A percentile compares a stretch with the other conserved stretches of the same genome.
phyloP scores from a whole-genome alignment of 2,113 vertebrate genomes.

The Forbesichthys papilliferus region DNA sequence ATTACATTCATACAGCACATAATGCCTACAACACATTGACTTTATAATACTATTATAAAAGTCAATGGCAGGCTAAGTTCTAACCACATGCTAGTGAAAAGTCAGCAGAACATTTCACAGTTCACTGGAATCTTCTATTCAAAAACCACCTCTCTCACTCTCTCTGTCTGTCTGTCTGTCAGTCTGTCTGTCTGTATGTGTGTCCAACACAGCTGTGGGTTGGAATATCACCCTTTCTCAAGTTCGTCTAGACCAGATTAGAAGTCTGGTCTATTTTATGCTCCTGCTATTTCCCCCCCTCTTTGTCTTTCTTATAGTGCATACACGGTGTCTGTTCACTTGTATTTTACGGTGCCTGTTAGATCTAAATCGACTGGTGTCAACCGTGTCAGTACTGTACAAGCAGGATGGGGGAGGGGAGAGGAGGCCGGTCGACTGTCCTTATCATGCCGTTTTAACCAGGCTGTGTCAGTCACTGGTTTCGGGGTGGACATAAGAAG shows the following conservation, averaged over 20 bases:
- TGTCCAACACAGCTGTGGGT: conserved; percentile 46
- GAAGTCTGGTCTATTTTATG: conserved; percentile 51
- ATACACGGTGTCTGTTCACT: conserved; percentile 40
- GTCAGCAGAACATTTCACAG: conserved; percentile 53
- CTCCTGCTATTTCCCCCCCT: conserved; percentile 22
- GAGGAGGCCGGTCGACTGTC: conserved; percentile 17
- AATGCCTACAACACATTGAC: conserved; percentile 25
- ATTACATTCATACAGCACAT: not conserved
- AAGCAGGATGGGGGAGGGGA: not conserved
- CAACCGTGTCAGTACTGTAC: conserved; percentile 28
- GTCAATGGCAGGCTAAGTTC: conserved; percentile 37
- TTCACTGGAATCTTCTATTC: conserved; percentile 44
- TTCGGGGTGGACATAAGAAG: conserved; percentile 67
- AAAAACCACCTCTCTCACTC: conserved; percentile 22
- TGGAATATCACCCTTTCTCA: conserved; percentile 65
- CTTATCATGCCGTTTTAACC: conserved; percentile 68
- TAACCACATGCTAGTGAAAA: conserved; percentile 40
- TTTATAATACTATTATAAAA: conserved; percentile 23
- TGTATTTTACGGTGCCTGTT: conserved; percentile 51
- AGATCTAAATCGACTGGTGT: conserved; percentile 59
- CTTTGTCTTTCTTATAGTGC: conserved; percentile 2
- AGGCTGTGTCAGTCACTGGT: conserved; percentile 71
- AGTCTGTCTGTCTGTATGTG: conserved; percentile 37
- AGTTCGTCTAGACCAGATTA: conserved; percentile 68
- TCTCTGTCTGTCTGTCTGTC: conserved; percentile 16